Conservation (phyloP, 64 coral and sea anemone genomes). For the Montipora cactus region DNA sequence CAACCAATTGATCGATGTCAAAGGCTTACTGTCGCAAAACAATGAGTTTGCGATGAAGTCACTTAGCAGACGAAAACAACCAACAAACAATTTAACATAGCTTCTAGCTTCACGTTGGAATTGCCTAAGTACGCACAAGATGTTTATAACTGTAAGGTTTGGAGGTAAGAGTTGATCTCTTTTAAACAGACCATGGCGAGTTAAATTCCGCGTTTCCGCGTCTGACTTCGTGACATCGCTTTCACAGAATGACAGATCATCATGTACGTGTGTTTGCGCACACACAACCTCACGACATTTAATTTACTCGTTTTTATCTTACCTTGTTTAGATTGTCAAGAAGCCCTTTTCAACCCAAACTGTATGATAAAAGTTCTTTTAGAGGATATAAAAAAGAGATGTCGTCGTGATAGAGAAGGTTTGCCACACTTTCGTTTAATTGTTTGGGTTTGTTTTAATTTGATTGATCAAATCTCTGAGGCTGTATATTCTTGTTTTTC, state of each 20-base stretch:
- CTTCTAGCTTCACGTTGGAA: too few species aligned
- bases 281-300: neutral
- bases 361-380: constrained; percentile 79
- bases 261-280: neutral
- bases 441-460: neutral
- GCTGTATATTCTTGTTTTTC: constrained; percentile 17
- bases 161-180: constrained; percentile 29
- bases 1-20: neutral
- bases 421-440: neutral
- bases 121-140: neutral
- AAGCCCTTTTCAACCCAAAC: constrained; percentile 93
- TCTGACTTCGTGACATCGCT: neutral
- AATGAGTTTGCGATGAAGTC: neutral
- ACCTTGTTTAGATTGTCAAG: constrained; percentile 71
- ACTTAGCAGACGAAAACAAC: too few species aligned
- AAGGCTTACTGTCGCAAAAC: neutral
- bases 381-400: constrained; percentile 90
- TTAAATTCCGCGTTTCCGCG: too few species aligned
- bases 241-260: neutral
- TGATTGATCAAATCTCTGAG: neutral
- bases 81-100: neutral
- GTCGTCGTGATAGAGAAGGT: constrained; percentile 76
- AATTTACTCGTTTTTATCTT: neutral
- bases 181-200: neutral
- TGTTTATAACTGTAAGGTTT: constrained; percentile 78